Evolutionary conservation across 2,888 invertebrate genomes (phyloP).

Genomic region (Drosophila vallismaia): DNA sequence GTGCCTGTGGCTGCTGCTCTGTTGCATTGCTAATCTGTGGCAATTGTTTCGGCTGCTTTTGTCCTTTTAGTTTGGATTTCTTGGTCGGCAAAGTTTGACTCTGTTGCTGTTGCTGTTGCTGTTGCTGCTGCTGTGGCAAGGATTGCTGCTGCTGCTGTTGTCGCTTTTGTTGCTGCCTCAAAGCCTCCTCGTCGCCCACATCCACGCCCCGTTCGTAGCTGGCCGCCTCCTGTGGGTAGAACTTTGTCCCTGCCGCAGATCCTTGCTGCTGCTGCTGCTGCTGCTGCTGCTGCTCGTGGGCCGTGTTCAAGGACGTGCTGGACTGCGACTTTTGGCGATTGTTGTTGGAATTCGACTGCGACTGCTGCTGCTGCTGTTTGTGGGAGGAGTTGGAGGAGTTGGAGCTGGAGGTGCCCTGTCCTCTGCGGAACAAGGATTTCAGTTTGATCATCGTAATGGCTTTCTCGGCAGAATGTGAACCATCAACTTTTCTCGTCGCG

Average conservation of each 20-base stretch:
- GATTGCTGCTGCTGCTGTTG: constrained; percentile 51
- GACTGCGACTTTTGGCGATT: constrained; percentile 81
- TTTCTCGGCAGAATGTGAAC: constrained; percentile 65
- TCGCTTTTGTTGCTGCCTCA: constrained; percentile 55
- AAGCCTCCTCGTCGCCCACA: constrained; percentile 76
- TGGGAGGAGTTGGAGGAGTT: constrained; percentile 76
- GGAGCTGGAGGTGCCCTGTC: constrained; percentile 86
- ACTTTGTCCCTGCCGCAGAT: constrained; percentile 63
- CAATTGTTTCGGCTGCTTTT: constrained; percentile 81
- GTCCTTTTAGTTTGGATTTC: constrained; percentile 79
- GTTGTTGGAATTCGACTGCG: constrained; percentile 69
- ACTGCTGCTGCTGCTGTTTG: constrained; percentile 63
- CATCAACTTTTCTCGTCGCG: constrained; percentile 54
- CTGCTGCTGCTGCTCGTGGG: constrained; percentile 63
- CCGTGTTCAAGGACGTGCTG: constrained; percentile 79
- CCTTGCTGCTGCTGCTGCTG: constrained; percentile 36
- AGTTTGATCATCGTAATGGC: constrained; percentile 92
- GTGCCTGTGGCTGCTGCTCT: constrained; percentile 42
- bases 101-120: constrained; percentile 46
- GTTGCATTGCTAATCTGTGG: constrained; percentile 49
- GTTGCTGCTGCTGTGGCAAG: constrained; percentile 41
- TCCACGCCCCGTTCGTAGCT: constrained; percentile 79
- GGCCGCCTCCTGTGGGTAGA: constrained; percentile 73
- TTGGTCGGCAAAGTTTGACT: constrained; percentile 79
- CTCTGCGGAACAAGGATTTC: constrained; percentile 96